Conservation (phyloP, 2,113 vertebrate species). For the Himantopus leucocephalus region DNA sequence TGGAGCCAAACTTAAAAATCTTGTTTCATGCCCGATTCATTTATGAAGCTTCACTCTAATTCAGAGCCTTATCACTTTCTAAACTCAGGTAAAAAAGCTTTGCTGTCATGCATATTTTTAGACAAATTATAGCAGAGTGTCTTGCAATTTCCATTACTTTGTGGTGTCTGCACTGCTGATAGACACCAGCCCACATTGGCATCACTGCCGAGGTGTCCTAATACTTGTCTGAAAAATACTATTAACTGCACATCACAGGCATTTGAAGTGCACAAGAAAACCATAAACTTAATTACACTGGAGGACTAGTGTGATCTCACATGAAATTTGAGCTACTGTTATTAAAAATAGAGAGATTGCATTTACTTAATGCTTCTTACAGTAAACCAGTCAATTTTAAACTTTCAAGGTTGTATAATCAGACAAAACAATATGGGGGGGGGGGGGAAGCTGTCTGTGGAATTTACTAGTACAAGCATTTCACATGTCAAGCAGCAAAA, state of each 20-base stretch:
- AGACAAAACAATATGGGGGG: constrained; percentile 36
- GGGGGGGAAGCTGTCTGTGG: neutral
- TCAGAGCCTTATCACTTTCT: constrained; percentile 22
- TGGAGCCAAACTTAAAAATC: neutral
- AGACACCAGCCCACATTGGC: constrained; percentile 50
- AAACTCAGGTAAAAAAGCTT: constrained; percentile 56
- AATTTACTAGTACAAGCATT: constrained; percentile 39
- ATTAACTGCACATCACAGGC: constrained; percentile 57
- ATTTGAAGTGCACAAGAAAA: constrained; percentile 67
- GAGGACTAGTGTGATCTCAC: constrained; percentile 68
- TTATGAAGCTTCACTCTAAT: constrained; percentile 42
- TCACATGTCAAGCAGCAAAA: constrained; percentile 13
- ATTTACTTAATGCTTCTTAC: constrained; percentile 72
- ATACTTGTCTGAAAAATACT: constrained; percentile 59
- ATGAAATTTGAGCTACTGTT: constrained; percentile 70
- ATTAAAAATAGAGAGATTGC: constrained; percentile 73
- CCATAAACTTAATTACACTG: constrained; percentile 72
- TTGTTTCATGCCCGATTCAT: constrained; percentile 1
- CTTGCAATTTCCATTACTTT: constrained; percentile 59
- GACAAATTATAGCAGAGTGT: constrained; percentile 55
- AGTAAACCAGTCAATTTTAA: constrained; percentile 65
- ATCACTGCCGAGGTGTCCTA: constrained; percentile 30
- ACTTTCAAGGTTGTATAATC: constrained; percentile 58
- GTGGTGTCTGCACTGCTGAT: constrained; percentile 45
- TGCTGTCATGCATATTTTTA: constrained; percentile 56